Conservation (phyloP, 2,113 vertebrate species). For the Pithys albifrons region DNA sequence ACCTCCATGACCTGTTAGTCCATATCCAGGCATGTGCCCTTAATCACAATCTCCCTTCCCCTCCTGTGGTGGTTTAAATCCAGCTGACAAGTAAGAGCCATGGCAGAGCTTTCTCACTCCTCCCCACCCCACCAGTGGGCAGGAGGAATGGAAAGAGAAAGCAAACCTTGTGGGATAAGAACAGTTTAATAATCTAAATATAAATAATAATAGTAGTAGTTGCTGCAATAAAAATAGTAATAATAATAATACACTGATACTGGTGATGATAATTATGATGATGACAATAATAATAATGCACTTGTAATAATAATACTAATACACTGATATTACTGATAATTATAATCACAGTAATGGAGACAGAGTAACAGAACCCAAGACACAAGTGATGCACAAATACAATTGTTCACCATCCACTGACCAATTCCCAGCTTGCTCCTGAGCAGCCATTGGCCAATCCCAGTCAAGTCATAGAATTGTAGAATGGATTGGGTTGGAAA, state of each 20-base stretch:
- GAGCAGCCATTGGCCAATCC: neutral
- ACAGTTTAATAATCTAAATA: neutral
- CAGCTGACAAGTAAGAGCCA: neutral
- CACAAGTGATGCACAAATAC: neutral
- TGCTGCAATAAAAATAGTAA: no score
- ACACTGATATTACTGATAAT: neutral
- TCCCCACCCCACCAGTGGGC: neutral
- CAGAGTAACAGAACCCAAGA: neutral
- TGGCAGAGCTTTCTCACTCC: neutral
- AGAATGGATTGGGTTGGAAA: no score
- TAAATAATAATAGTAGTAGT: neutral
- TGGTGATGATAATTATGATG: neutral
- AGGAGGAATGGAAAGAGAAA: neutral
- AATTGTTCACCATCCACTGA: neutral
- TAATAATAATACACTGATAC: no score
- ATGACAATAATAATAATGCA: neutral
- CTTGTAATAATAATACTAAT: neutral
- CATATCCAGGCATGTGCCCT: neutral
- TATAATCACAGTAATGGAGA: neutral
- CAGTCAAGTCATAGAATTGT: neutral
- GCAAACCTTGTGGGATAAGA: neutral
- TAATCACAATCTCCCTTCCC: neutral
- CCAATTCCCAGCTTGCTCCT: neutral
- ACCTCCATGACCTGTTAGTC: neutral
- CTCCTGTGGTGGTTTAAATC: neutral